Conservation (phyloP, 2,888 invertebrate species). For the Hyposoter didymator region DNA sequence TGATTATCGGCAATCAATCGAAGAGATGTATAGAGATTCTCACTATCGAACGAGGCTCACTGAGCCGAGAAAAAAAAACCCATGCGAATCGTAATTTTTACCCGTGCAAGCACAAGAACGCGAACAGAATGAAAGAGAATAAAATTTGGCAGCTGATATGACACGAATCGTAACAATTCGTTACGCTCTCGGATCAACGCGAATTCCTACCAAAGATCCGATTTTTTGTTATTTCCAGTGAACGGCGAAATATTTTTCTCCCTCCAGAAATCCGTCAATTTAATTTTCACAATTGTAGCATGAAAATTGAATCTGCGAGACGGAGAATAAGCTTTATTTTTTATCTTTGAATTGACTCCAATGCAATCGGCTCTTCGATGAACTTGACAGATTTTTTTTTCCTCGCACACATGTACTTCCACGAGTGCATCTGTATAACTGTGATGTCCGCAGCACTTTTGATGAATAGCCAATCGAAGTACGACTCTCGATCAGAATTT, state of each 20-base stretch:
- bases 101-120: slow-evolving; percentile 28
- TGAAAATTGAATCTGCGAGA: slow-evolving; percentile 7
- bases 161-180: slow-evolving; percentile 13
- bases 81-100: slow-evolving; percentile 31
- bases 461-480: slow-evolving; percentile 8
- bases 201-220: slow-evolving; percentile 33
- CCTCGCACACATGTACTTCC: neutral
- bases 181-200: slow-evolving; percentile 18
- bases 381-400: neutral
- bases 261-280: slow-evolving; percentile 11
- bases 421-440: neutral
- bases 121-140: slow-evolving; percentile 45
- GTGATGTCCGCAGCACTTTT: neutral
- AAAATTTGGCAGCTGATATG: slow-evolving; percentile 24
- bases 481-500: slow-evolving; percentile 12
- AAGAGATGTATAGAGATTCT: slow-evolving; percentile 52
- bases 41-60: slow-evolving; percentile 28
- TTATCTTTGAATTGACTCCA: neutral
- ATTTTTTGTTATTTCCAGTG: slow-evolving; percentile 20
- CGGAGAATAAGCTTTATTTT: slow-evolving; percentile 2
- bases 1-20: slow-evolving; percentile 78
- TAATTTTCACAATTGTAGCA: slow-evolving; percentile 16
- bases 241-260: slow-evolving; percentile 1
- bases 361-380: neutral
- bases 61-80: neutral